A percentile compares a stretch with the other conserved stretches of the same genome.
Evolutionary conservation across 2,888 invertebrate genomes (phyloP).

Genomic region (Agrochola lychnidis): DNA sequence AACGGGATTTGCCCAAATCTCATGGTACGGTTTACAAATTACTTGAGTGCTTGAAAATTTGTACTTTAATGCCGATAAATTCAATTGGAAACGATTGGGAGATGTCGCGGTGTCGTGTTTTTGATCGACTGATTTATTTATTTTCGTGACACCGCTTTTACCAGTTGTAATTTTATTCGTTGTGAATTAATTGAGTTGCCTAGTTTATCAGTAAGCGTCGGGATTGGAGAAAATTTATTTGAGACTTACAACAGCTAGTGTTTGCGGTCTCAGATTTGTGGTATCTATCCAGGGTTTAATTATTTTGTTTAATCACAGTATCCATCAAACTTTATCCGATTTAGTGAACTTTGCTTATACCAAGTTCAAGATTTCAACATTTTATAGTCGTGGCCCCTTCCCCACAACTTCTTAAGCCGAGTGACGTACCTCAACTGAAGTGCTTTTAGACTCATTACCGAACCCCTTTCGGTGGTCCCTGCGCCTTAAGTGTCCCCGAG

Average conservation of each 20-base stretch:
- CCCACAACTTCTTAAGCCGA: constrained; percentile 63
- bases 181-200: constrained; percentile 32
- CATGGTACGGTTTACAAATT: constrained; percentile 66
- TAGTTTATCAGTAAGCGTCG: constrained; percentile 14
- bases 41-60: constrained; percentile 65
- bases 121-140: constrained; percentile 54
- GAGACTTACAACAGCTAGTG: constrained; percentile 7
- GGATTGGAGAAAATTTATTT: constrained; percentile 15
- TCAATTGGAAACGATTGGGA: constrained; percentile 57
- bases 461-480: constrained; percentile 60
- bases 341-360: constrained; percentile 32
- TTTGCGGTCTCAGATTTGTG: constrained; percentile 9
- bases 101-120: constrained; percentile 49
- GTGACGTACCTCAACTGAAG: constrained; percentile 65
- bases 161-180: constrained; percentile 27
- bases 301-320: constrained; percentile 26
- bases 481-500: constrained; percentile 57
- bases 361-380: constrained; percentile 42
- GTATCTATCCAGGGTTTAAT: not conserved
- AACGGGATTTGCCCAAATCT: constrained; percentile 61
- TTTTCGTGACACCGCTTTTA: constrained; percentile 28
- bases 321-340: constrained; percentile 30
- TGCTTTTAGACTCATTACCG: constrained; percentile 70
- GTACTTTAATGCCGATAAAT: constrained; percentile 60
- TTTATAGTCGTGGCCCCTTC: constrained; percentile 53